A percentile compares a stretch with the other conserved stretches of the same genome.
Conservation (phyloP, 2,888 invertebrate genomes). For the Lathronympha strigana region DNA sequence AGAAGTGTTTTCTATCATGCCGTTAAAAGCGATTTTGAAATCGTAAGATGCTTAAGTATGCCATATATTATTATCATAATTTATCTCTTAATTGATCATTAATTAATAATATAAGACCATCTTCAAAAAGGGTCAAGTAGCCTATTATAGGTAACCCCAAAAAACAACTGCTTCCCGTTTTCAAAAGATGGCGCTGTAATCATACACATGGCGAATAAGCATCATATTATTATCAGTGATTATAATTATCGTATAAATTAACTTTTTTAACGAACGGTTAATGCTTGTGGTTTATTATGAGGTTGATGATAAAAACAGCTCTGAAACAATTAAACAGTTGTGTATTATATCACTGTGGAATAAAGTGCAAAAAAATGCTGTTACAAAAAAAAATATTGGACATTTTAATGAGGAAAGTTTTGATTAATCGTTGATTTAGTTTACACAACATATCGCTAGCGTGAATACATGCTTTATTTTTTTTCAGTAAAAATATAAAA, state of each 20-base stretch:
- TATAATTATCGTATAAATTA: neutral
- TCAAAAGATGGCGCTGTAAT: too few relatives aligned
- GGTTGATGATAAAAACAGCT: neutral
- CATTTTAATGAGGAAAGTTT: neutral
- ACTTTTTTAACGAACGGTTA: neutral
- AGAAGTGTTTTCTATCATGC: too few relatives aligned
- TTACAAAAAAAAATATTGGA: neutral
- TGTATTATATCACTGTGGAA: neutral
- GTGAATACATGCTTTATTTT: neutral
- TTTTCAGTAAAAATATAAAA: neutral
- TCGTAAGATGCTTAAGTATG: too few relatives aligned
- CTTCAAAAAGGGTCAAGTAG: too few relatives aligned
- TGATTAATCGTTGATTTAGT: neutral
- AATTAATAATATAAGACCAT: too few relatives aligned
- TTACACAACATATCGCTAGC: neutral
- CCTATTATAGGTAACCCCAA: too few relatives aligned
- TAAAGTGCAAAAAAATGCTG: neutral
- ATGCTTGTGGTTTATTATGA: neutral
- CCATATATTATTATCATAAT: too few relatives aligned
- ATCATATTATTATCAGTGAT: neutral
- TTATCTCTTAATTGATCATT: too few relatives aligned
- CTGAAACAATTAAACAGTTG: neutral
- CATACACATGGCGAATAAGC: neutral
- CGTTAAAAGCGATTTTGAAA: too few relatives aligned
- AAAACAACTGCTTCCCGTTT: too few relatives aligned